Base-by-base conservation (phyloP, 23 tunicate genomes). In the Ascidia mentula region DNA sequence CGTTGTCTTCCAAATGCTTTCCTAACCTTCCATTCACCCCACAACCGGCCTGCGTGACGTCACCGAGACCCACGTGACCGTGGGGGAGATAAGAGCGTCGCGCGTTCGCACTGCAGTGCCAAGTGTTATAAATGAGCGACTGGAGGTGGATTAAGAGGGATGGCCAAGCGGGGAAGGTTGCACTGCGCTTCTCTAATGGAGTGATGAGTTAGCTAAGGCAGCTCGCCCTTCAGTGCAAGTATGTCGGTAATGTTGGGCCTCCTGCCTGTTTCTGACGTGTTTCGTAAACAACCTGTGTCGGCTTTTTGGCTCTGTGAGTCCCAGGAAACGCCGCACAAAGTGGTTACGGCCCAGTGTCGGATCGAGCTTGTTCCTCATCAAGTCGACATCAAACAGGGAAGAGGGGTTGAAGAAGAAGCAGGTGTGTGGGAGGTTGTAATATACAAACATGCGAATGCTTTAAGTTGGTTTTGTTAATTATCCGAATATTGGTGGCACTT, bases 41-140 rank as follows among this genome's bases (percentile, higher is more conserved):
- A 28, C 65, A n/a, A n/a, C n/a, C n/a, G n/a, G n/a, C n/a, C n/a
- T 5, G 7, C 24, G 65, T 53, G 65, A 53, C 65, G 65, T 53
- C 65, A 53, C 65, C 12, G 7, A 28, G 65, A 1, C 22, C 65
- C 65, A 53, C 65, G 65, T 53, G 65, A 53, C 65, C 24, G 65
- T n/a, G 65, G 28, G 22, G 2, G 13, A 53, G 65, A 53, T 53
- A 53, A 53, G 65, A 53, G 24, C 65, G 65, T 53, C 65, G 65
- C 65, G 65, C 65, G 65, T 53, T 53, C 65, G 65, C 65, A 53
- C 65, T 28, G 65, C 65, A 28, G 65, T 53, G 65, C 24, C 65
- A 53, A 53, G 65, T 53, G 65, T 53, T 53, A 53, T 53, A 53
- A 53, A 53, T 28, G 65, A 53, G 65, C 65, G 65, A 9, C 28